Evolutionary conservation across 2,888 invertebrate species (phyloP), one percentile per base, ranked within the genome.

Genomic region (Heteromurus nitidus): DNA sequence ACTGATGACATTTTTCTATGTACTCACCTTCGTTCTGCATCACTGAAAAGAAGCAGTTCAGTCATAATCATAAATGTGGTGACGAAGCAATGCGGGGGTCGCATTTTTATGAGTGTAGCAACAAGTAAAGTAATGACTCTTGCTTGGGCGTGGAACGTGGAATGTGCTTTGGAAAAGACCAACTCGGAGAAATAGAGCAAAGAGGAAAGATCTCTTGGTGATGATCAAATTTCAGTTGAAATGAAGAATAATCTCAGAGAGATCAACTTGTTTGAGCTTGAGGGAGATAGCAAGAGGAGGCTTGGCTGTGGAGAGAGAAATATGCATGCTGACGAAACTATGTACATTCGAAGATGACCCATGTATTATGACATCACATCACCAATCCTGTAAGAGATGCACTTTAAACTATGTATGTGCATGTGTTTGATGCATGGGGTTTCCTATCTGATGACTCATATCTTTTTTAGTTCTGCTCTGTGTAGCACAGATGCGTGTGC

Each of bases 221-320:
- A 68, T 70, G 62, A 77, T 79, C 79, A 70, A 11, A 30, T 70
- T 79, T 79, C 70, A 70, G 26, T 53, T 70, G 62, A 64, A 16
- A 60, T 11, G 22, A 24, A 7, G 20, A 20, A 55, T 20, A 3
- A 13, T n/a, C 50, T 50, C n/a, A n/a, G n/a, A 50, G 11, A n/a
- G 36, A 18, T 11, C 50, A 50, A 13, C 42, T 60, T 55, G 20
- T 70, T 72, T 58, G 55, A 55, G 58, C 72, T 72, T 79, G 79
- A 62, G 55, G 30, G 7, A 20, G 28, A 73, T 20, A 13, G 50
- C 58, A 62, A 36, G 55, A 79, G 70, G 65, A 44, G 30, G 55
- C 55, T 44, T 42, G 30, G 44, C 62, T 65, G 30, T 53, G 55
- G 67, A 64, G 47, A 80, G 73, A 80, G n/a, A n/a, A n/a, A n/a